phyloP scores from a whole-genome alignment of 2,888 invertebrate species.

The Blera fallax region DNA sequence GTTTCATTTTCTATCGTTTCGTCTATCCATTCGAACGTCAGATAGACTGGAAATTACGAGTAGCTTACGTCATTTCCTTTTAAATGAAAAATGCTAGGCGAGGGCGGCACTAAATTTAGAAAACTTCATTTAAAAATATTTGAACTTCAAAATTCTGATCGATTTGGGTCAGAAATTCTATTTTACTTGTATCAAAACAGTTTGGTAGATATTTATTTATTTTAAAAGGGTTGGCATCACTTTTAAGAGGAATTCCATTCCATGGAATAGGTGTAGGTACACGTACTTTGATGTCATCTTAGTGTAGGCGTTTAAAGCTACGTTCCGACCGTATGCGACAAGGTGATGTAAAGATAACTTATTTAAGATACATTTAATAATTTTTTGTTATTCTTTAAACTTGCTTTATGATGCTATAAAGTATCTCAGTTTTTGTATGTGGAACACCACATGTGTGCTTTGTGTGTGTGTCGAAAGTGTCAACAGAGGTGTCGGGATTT shows the following conservation, averaged over 20 bases:
- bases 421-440: not conserved
- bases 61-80: constrained; percentile 67
- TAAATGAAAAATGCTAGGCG: not conserved
- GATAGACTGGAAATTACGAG: constrained; percentile 39
- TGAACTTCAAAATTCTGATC: constrained; percentile 53
- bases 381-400: not conserved
- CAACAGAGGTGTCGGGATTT: constrained; percentile 17
- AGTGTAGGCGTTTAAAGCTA: constrained; percentile 17
- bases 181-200: too few relatives aligned
- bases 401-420: constrained; percentile 10
- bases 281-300: constrained; percentile 3
- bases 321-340: not conserved
- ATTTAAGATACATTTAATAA: not conserved
- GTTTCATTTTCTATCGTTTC: constrained; percentile 49
- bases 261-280: not conserved
- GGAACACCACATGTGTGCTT: not conserved
- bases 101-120: constrained; percentile 45
- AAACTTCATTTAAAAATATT: constrained; percentile 5
- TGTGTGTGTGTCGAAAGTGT: constrained; percentile 17
- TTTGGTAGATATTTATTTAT: not conserved
- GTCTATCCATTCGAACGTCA: not conserved
- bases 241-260: constrained; percentile 3
- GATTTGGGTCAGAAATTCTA: constrained; percentile 40
- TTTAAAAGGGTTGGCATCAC: constrained; percentile 7
- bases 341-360: not conserved